Base-by-base conservation (phyloP, 2,888 invertebrate genomes). In the Nemurella pictetii region DNA sequence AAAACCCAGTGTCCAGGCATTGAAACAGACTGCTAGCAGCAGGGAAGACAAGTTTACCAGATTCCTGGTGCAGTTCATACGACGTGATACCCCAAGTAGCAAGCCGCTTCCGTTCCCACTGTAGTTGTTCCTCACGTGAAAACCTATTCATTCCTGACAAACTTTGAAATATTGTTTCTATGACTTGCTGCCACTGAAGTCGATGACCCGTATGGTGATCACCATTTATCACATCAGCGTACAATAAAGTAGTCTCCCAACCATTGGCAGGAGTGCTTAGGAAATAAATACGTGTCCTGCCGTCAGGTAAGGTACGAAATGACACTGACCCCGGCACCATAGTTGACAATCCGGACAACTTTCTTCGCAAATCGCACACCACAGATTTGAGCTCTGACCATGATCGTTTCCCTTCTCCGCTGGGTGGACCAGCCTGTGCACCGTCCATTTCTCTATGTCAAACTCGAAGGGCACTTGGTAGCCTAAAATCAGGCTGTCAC, bases 71-170 rank as follows among this genome's bases (percentile, higher is more conserved):
- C 83, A 98, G 92, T 90, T 98, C 97, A 89, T 98, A 99, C 0
- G 97, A 96, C 0, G 97, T 97, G 85, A 99, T 98, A 28, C 99
- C 98, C 95, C 96, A 97, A 0, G 96, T 96, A 0, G 97, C 95
- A 75, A 98, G 93, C 84, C 99, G 93, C 91, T 98, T 98, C 30
- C 99, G 91, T 90, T 99, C 99, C 92, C 97, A 95, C 86, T 98
- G 92, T 83, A 99, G 90, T 89, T 98, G 97, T 89, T 98, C 98
- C 89, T 98, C 98, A 55, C 96, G 92, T 0, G 97, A 96, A 92
- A 95, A 94, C 88, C 93, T 92, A 84, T 93, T 92, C n/a, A 83
- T 84, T 26, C 87, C 85, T 0, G 94, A 91, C 0, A 93, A 93
- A 35, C 93, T 93, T 85, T 94, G 93, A 89, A 94, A 93, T 88